These are phyloP conservation scores for Trissonchulus latispiculum DNA, from an alignment of 2,888 invertebrate species.

Conservation along the genomic window DNA sequence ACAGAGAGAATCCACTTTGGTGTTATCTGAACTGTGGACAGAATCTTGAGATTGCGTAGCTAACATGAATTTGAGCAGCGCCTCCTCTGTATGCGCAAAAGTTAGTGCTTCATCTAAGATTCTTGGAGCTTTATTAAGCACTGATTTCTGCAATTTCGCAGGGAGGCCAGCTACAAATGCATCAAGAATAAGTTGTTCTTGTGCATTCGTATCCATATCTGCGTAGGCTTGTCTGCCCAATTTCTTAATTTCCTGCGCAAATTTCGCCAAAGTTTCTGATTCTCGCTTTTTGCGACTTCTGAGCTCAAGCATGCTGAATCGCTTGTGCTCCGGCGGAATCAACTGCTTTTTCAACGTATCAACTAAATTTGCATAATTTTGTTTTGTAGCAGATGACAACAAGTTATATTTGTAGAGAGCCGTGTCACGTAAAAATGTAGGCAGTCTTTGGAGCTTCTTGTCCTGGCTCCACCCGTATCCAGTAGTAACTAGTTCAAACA, in stretches of 20 bases:
- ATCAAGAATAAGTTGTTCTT: background rate
- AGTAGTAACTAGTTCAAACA: no score
- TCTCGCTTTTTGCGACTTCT: background rate
- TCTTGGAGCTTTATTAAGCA: background rate
- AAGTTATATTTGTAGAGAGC: background rate
- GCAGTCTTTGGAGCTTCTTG: background rate
- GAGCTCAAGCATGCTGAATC: background rate
- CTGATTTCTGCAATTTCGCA: background rate
- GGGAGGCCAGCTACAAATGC: background rate
- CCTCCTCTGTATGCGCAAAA: background rate
- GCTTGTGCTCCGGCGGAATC: background rate
- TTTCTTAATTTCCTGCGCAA: background rate
- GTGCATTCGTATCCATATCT: background rate
- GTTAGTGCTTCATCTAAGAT: background rate
- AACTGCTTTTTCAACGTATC: background rate
- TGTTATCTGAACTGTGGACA: background rate
- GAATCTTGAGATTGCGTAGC: no score
- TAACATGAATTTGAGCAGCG: background rate
- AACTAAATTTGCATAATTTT: background rate
- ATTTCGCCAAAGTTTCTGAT: background rate
- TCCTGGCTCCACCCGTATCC: background rate
- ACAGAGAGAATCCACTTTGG: background rate
- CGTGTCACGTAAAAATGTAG: background rate
- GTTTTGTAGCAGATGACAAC: background rate
- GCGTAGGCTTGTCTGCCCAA: background rate